phyloP scores from a whole-genome alignment of 2,113 vertebrate genomes.

The Sylvia atricapilla region DNA sequence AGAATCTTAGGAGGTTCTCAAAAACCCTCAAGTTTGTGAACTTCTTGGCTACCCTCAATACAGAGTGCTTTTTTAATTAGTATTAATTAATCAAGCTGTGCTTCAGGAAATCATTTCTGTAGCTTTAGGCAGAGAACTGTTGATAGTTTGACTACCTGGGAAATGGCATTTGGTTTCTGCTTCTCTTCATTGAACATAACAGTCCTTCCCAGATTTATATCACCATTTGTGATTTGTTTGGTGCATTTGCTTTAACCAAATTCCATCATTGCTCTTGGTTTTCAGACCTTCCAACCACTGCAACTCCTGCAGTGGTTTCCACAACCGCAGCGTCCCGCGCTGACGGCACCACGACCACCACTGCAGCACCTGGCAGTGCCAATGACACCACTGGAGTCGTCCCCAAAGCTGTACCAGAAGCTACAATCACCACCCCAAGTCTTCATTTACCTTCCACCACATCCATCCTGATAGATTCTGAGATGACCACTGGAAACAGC shows the following conservation, averaged over 20 bases:
- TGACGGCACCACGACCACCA: background rate
- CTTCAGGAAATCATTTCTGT: background rate
- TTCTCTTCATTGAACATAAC: background rate
- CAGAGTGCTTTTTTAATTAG: background rate
- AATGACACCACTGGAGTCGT: background rate
- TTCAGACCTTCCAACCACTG: slow-evolving; percentile 71
- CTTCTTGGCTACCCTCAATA: background rate
- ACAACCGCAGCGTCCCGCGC: background rate
- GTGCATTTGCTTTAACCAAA: background rate
- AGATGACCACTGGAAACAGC: slow-evolving; percentile 81
- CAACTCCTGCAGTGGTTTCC: slow-evolving; percentile 35
- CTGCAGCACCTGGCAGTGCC: slow-evolving; percentile 22
- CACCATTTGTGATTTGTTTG: background rate
- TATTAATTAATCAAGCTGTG: background rate
- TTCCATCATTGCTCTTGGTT: background rate
- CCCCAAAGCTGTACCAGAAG: background rate
- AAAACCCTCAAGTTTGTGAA: background rate
- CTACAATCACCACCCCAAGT: background rate
- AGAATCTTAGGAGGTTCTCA: background rate
- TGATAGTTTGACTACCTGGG: background rate
- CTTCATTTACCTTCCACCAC: slow-evolving; percentile 38
- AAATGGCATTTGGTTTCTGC: background rate
- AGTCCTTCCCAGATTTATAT: background rate
- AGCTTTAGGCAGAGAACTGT: background rate
- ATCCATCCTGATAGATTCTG: slow-evolving; percentile 56